phyloP scores from a whole-genome alignment of 2,888 invertebrate genomes.

The Apantesis nais region DNA sequence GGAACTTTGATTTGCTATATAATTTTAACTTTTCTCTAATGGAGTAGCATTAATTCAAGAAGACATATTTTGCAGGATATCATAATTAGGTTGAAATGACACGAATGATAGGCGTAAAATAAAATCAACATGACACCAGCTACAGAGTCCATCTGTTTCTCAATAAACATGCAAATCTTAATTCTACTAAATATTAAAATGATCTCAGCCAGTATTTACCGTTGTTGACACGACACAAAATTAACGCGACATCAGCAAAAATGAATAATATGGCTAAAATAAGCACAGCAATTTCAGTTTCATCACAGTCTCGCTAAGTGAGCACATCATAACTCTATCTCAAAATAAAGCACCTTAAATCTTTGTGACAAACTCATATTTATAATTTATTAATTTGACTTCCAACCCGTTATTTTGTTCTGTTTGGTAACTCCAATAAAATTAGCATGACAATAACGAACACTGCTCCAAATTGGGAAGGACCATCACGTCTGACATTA shows the following conservation, averaged over 20 bases:
- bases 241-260: slow-evolving; percentile 16
- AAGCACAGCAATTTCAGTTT: slow-evolving; percentile 25
- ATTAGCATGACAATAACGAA: slow-evolving; percentile 65
- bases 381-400: slow-evolving; percentile 32
- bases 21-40: not conserved
- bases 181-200: not conserved
- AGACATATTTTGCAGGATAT: not conserved
- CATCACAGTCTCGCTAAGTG: slow-evolving; percentile 13
- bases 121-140: not conserved
- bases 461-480: slow-evolving; percentile 56
- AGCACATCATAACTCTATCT: slow-evolving; percentile 21
- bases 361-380: slow-evolving; percentile 30
- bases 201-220: slow-evolving; percentile 8
- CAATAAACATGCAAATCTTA: not conserved
- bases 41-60: not conserved
- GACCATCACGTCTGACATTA: slow-evolving; percentile 47
- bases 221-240: slow-evolving; percentile 22
- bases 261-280: slow-evolving; percentile 21
- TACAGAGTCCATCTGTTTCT: not conserved
- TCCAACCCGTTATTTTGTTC: slow-evolving; percentile 26
- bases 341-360: slow-evolving; percentile 15
- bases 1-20: no score
- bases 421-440: slow-evolving; percentile 40
- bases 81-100: not conserved
- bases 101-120: not conserved